These are phyloP conservation scores for Pantala flavescens DNA, from an alignment of 1,140 invertebrate species.

Conservation along the genomic window DNA sequence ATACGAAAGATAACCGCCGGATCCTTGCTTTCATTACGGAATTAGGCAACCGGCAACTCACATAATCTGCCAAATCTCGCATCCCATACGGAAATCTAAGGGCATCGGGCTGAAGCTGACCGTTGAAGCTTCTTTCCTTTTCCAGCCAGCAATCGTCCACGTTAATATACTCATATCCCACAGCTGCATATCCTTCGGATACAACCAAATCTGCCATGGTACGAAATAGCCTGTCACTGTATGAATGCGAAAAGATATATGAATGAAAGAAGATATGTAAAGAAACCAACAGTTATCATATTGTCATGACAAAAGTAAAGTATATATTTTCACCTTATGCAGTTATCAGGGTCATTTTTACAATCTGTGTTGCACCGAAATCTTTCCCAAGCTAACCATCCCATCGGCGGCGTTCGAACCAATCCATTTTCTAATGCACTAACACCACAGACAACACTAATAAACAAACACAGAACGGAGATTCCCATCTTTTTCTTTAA, in stretches of 20 bases:
- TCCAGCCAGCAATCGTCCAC: conserved; percentile 53
- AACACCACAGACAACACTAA: background rate
- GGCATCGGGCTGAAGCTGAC: conserved; percentile 42
- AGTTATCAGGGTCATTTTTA: conserved; percentile 51
- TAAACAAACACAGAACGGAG: background rate
- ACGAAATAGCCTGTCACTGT: conserved; percentile 46
- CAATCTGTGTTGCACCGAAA: conserved; percentile 62
- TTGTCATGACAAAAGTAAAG: background rate
- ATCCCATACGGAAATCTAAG: conserved; percentile 50
- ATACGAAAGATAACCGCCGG: background rate
- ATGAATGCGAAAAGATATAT: conserved; percentile 17
- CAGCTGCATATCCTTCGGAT: conserved; percentile 42
- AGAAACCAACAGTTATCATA: background rate
- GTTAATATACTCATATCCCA: conserved; percentile 47
- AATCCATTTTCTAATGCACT: conserved; percentile 44
- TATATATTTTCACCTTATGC: conserved; percentile 42
- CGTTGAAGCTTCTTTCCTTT: conserved; percentile 36
- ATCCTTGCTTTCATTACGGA: background rate
- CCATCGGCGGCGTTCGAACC: conserved; percentile 56
- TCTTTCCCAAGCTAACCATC: conserved; percentile 67
- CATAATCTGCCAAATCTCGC: conserved; percentile 45
- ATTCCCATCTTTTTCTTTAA: background rate
- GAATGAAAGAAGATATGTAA: background rate
- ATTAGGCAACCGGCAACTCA: conserved; percentile 29
- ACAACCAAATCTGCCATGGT: conserved; percentile 44